Evolutionary conservation across 2,888 invertebrate species (phyloP).

Genomic region (Ptilodon capucinus): DNA sequence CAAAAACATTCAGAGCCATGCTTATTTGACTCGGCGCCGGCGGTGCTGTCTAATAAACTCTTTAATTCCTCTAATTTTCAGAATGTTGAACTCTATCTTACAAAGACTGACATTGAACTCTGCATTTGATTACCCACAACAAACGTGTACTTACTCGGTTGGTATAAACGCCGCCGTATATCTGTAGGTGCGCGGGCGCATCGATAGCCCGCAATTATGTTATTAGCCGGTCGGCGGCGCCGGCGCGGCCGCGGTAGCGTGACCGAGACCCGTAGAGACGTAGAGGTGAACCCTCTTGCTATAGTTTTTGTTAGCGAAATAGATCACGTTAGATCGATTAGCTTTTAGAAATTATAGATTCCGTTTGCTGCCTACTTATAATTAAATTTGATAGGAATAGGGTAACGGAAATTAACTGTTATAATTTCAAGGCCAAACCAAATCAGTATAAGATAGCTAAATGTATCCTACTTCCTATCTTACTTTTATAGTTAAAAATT

Average conservation of each 20-base stretch:
- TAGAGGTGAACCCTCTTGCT: not conserved
- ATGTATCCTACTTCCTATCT: not conserved
- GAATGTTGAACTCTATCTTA: not conserved
- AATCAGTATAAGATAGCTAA: not conserved
- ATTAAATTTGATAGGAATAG: not conserved
- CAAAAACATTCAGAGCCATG: too few relatives aligned
- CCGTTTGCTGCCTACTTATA: not conserved
- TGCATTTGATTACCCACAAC: slow-evolving; percentile 24
- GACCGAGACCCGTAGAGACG: slow-evolving; percentile 8
- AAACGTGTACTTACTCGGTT: slow-evolving; percentile 20
- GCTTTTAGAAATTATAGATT: not conserved
- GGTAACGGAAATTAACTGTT: not conserved
- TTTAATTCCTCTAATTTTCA: not conserved
- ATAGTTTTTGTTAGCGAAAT: not conserved
- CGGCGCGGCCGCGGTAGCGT: slow-evolving; percentile 18
- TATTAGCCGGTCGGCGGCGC: slow-evolving; percentile 44
- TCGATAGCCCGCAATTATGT: slow-evolving; percentile 56
- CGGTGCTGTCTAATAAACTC: too few relatives aligned
- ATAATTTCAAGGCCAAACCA: not conserved
- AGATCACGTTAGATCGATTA: not conserved
- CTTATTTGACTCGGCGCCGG: too few relatives aligned
- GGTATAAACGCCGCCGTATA: slow-evolving; percentile 9
- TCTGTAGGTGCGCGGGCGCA: slow-evolving; percentile 9
- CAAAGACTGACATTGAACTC: not conserved
- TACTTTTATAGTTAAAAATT: too few relatives aligned